A percentile compares a stretch with the other conserved stretches of the same genome.
Conservation (phyloP, 1,140 invertebrate genomes). For the Probaryconus sp. region DNA sequence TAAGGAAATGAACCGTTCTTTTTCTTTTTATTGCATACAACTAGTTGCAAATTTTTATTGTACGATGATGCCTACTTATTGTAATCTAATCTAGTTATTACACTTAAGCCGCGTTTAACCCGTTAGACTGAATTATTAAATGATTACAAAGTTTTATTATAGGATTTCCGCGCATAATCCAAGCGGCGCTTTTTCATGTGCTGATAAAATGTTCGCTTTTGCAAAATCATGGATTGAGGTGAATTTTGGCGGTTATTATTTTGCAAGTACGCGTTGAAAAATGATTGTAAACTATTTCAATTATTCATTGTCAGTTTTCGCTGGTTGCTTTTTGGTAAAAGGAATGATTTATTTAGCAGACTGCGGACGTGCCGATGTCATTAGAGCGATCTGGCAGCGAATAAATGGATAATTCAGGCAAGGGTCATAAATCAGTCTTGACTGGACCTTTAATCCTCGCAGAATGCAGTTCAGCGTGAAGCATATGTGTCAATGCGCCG, state of each 20-base stretch:
- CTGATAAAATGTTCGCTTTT: too few species aligned
- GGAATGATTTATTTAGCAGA: conserved; percentile 46
- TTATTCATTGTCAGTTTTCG: conserved; percentile 20
- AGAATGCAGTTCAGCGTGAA: conserved; percentile 13
- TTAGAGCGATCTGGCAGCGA: conserved; percentile 45
- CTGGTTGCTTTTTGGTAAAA: conserved; percentile 28
- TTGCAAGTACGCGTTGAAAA: too few species aligned
- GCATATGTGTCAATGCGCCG: conserved; percentile 20
- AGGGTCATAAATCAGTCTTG: conserved; percentile 46
- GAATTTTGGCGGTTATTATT: too few species aligned
- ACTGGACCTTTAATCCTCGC: conserved; percentile 42
- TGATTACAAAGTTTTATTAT: neutral
- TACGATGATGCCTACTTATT: too few species aligned
- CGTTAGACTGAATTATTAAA: neutral
- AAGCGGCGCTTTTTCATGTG: too few species aligned
- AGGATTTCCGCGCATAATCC: too few species aligned
- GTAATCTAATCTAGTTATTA: conserved; percentile 1
- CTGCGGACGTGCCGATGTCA: conserved; percentile 29
- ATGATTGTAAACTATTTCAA: conserved; percentile 17
- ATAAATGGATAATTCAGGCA: conserved; percentile 57
- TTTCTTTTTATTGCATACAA: too few species aligned
- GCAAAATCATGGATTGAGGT: too few species aligned
- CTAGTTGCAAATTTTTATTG: neutral
- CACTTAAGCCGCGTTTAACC: neutral
- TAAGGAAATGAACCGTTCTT: too few species aligned